Percentiles rank a stretch among this genome's conserved stretches.
Conservation (phyloP, 2,113 vertebrate genomes). For the Oreocharis arfaki region DNA sequence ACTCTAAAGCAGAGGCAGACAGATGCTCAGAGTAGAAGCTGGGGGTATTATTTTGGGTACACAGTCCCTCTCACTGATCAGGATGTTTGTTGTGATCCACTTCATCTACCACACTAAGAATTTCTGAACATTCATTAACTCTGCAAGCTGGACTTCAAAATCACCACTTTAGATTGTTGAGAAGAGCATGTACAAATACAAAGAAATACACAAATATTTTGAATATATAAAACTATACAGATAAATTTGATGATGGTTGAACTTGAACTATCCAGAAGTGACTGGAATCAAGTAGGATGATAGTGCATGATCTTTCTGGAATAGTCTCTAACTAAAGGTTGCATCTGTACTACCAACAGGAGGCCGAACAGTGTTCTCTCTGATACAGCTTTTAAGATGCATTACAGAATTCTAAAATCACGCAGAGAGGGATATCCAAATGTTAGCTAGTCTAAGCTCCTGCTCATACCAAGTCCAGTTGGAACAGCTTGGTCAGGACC, state of each 20-base stretch:
- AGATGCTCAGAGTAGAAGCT: not conserved
- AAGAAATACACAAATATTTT: not conserved
- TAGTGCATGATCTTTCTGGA: not conserved
- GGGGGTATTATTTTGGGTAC: not conserved
- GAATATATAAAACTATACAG: not conserved
- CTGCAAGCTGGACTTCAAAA: not conserved
- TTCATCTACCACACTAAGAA: not conserved
- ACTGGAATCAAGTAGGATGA: not conserved
- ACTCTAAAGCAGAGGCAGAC: not conserved
- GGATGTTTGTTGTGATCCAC: not conserved
- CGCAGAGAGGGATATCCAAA: not conserved
- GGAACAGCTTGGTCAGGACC: not conserved
- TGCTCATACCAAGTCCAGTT: not conserved
- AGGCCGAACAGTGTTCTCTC: not conserved
- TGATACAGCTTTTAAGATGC: not conserved
- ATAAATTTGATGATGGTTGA: not conserved
- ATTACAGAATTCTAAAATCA: not conserved
- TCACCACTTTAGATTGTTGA: not conserved
- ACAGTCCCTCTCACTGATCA: not conserved
- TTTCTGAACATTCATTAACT: not conserved
- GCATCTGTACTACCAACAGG: not conserved
- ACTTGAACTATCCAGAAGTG: not conserved
- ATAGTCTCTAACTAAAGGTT: not conserved
- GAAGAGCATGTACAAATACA: not conserved
- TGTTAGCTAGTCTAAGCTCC: not conserved